Evolutionary conservation across 37 sponge, comb jelly and placozoan genomes (phyloP).

Genomic region (Trichoplax adhaerens): DNA sequence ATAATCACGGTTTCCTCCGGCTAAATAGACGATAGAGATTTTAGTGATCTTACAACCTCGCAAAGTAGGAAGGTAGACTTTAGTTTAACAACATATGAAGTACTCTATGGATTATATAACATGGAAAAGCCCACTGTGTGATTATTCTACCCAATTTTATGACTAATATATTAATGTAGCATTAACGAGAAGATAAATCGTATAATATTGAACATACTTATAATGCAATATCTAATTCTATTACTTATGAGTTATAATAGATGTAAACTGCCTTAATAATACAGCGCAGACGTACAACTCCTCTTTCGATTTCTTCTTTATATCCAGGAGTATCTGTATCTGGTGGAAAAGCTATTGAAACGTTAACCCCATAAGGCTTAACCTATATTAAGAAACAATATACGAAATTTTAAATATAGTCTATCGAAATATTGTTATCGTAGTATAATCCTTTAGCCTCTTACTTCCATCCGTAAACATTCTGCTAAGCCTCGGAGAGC

Average conservation of each 20-base stretch:
- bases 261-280: background rate
- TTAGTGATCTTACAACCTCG: too few relatives aligned
- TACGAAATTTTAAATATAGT: background rate
- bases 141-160: too few relatives aligned
- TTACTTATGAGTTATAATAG: background rate
- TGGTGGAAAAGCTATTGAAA: slow-evolving; percentile 88
- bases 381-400: background rate
- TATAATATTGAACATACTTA: background rate
- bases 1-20: slow-evolving; percentile 32
- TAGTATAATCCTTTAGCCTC: background rate
- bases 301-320: slow-evolving; percentile 19
- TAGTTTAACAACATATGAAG: too few relatives aligned
- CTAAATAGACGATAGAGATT: background rate
- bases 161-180: too few relatives aligned
- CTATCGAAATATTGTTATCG: background rate
- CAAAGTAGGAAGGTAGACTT: too few relatives aligned
- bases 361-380: slow-evolving; percentile 52
- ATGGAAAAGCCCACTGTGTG: too few relatives aligned
- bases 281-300: slow-evolving; percentile 23
- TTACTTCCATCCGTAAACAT: slow-evolving; percentile 77
- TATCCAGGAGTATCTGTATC: slow-evolving; percentile 66
- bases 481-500: slow-evolving; percentile 86
- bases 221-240: background rate
- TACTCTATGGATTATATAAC: too few relatives aligned
- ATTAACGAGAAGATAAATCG: too few relatives aligned